Percentiles rank a stretch among this genome's conserved stretches.
Evolutionary conservation across 2,113 vertebrate species (phyloP).

Genomic region (Lonchura striata): DNA sequence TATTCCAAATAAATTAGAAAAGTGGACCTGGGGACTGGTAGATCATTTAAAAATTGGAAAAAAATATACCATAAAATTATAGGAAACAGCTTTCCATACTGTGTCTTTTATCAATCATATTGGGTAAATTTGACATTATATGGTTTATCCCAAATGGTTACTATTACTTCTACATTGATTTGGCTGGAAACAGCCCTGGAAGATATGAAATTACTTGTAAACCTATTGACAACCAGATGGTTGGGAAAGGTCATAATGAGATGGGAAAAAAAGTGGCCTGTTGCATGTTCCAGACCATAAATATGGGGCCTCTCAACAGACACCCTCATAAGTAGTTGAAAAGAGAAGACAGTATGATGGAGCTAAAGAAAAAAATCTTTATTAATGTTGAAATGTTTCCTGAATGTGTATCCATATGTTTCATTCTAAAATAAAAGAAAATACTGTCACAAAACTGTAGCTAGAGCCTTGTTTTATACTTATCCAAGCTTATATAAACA

Average conservation of each 20-base stretch:
- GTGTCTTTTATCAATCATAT: not conserved
- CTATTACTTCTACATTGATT: conserved; percentile 12
- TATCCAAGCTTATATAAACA: conserved; percentile 15
- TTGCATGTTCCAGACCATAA: conserved; percentile 23
- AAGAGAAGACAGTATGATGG: not conserved
- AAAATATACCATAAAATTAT: not conserved
- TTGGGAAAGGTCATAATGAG: not conserved
- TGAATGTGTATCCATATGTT: not conserved
- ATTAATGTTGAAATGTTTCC: not conserved
- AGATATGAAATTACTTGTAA: conserved; percentile 32
- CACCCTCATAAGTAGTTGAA: not conserved
- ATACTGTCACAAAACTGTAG: not conserved
- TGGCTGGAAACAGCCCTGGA: not conserved
- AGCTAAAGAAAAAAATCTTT: not conserved
- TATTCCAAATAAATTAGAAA: not conserved
- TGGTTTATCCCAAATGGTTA: conserved; percentile 9
- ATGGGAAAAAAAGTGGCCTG: not conserved
- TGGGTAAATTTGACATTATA: not conserved
- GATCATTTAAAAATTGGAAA: not conserved
- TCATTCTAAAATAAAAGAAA: conserved; percentile 8
- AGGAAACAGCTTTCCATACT: not conserved
- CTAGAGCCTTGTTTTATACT: conserved; percentile 3
- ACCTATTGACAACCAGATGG: not conserved
- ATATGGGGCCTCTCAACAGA: conserved; percentile 12
- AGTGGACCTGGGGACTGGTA: not conserved